phyloP scores from a whole-genome alignment of 1,140 invertebrate genomes.

The Papilio machaon region DNA sequence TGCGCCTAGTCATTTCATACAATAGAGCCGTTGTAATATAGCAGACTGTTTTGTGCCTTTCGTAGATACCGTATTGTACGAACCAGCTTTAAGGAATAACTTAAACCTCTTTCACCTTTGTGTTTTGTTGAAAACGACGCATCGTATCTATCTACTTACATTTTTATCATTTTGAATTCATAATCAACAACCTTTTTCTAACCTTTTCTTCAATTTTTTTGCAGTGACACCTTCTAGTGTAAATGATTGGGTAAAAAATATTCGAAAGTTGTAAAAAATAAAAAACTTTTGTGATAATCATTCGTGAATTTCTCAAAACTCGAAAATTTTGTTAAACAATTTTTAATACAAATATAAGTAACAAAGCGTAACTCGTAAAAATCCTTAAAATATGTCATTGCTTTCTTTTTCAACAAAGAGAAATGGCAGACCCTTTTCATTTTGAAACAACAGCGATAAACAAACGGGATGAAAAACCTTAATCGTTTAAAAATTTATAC shows the following conservation, averaged over 20 bases:
- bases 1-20: not conserved
- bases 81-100: not conserved
- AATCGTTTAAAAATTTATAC: conserved; percentile 40
- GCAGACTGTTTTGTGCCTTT: not conserved
- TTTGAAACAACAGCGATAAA: conserved; percentile 19
- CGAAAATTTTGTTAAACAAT: not conserved
- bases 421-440: conserved; percentile 7
- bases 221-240: no score
- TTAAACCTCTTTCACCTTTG: not conserved
- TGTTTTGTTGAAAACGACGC: no score
- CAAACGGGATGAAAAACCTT: conserved; percentile 36
- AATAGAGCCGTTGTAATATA: not conserved
- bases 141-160: no score
- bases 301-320: no score
- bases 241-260: no score
- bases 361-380: not conserved
- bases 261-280: no score
- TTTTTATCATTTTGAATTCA: no score
- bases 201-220: no score
- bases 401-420: conserved; percentile 11
- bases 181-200: no score
- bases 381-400: conserved; percentile 19
- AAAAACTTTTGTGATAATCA: no score
- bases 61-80: not conserved
- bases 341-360: not conserved